Evolutionary conservation across 2,888 invertebrate genomes (phyloP), one percentile per base, ranked within the genome.

Genomic region (Melanophora roralis): DNA sequence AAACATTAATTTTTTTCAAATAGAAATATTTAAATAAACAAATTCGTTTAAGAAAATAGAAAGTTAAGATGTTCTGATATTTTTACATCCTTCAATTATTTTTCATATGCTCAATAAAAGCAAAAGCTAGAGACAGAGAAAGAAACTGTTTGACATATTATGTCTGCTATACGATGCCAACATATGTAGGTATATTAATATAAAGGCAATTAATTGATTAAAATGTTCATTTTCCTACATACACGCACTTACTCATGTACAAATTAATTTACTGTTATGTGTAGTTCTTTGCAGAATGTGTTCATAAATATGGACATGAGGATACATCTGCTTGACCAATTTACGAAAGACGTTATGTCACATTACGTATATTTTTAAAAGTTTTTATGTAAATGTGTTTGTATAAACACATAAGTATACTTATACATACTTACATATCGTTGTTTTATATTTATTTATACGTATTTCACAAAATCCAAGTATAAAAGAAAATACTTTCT

Each of bases 131-230:
- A 19, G 23, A 14, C 16, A 8, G 11, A 7, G 27, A 38, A 59
- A n/a, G 59, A 14, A 32, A 45, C 14, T 59, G 36, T 47, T 9
- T 51, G 67, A 32, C 43, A 73, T 67, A 60, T 40, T 40, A 69
- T 59, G 38, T 16, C 67, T 38, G 59, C 55, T 55, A 67, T 40
- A 23, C 21, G 23, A 59, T 59, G 68, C 45, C 34, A 55, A 40
- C 45, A 45, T 55, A 36, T n/a, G n/a, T n/a, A n/a, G n/a, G n/a
- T n/a, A n/a, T 12, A 57, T 71, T 57, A 40, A 71, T 64, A 64
- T 69, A 64, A 71, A 64, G 69, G 78, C 78, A 74, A 74, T 78
- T 74, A 74, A 78, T 78, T 78, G 73, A 78, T 78, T 78, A 74
- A 36, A 78, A 65, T 78, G 67, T 65, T 67, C 47, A 36, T 59